Conservation (phyloP, 2,888 invertebrate species). For the Pammene aurita region DNA sequence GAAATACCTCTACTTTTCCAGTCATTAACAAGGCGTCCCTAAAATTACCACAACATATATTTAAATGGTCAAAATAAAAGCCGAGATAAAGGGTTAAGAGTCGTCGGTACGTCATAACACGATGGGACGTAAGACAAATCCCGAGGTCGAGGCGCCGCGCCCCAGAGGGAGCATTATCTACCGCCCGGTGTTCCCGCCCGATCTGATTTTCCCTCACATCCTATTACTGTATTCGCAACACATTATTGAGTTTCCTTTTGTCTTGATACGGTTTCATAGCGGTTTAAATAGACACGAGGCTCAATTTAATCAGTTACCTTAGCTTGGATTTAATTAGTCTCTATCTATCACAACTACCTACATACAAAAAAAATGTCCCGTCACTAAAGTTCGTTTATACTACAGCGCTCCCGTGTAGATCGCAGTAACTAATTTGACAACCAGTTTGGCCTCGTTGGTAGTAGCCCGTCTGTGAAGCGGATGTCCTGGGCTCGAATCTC, state of each 20-base stretch:
- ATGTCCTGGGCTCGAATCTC: no score
- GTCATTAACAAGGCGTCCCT: conserved; percentile 9
- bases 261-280: conserved; percentile 52
- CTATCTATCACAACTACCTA: no score
- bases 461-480: no score
- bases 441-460: no score
- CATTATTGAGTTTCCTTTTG: conserved; percentile 54
- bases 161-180: conserved; percentile 68
- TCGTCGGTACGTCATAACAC: conserved; percentile 51
- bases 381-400: no score
- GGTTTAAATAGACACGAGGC: conserved; percentile 28
- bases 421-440: no score
- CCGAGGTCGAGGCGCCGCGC: conserved; percentile 66
- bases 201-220: conserved; percentile 63
- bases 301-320: conserved; percentile 19
- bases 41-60: conserved; percentile 44
- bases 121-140: conserved; percentile 62
- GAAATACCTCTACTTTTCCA: conserved; percentile 13
- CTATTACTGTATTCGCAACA: conserved; percentile 60
- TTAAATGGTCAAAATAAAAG: conserved; percentile 47
- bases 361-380: no score
- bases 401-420: no score
- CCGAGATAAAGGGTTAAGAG: conserved; percentile 44
- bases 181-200: conserved; percentile 61
- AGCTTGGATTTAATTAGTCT: conserved; percentile 33